Percentiles rank a stretch among this genome's conserved stretches.
These are phyloP conservation scores for Furcula furcula DNA, from an alignment of 2,888 invertebrate species.

Conservation along the genomic window DNA sequence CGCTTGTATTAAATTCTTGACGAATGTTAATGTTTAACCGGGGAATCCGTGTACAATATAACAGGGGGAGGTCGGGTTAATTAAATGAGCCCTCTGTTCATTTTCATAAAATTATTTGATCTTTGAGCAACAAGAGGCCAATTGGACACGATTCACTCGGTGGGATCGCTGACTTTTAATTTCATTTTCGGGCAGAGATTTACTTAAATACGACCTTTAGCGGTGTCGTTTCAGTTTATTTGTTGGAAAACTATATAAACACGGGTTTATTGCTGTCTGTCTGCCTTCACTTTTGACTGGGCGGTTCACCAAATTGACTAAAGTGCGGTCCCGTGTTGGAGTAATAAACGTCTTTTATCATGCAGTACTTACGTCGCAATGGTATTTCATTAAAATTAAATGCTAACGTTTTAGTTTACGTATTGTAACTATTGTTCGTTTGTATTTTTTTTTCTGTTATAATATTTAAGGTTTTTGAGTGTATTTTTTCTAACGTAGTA, in stretches of 20 bases:
- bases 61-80: slow-evolving; percentile 74
- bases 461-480: too few species aligned
- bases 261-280: slow-evolving; percentile 62
- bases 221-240: slow-evolving; percentile 41
- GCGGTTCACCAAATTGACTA: slow-evolving; percentile 47
- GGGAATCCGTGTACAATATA: slow-evolving; percentile 77
- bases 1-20: slow-evolving; percentile 72
- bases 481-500: too few species aligned
- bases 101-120: slow-evolving; percentile 80
- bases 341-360: slow-evolving; percentile 45
- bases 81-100: slow-evolving; percentile 75
- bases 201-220: slow-evolving; percentile 21
- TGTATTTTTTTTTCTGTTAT: too few species aligned
- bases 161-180: slow-evolving; percentile 58
- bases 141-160: slow-evolving; percentile 61
- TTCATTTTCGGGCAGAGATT: slow-evolving; percentile 58
- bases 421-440: not conserved
- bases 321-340: slow-evolving; percentile 55
- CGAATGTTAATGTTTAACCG: slow-evolving; percentile 76
- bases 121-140: slow-evolving; percentile 58
- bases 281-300: slow-evolving; percentile 54
- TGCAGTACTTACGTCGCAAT: slow-evolving; percentile 22
- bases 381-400: slow-evolving; percentile 26
- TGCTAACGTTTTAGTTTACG: slow-evolving; percentile 17
- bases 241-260: slow-evolving; percentile 56